Evolutionary conservation across 2,797 vertebrate genomes (phyloP), one percentile per base, ranked within the genome.

Genomic region (Artibeus lituratus): DNA sequence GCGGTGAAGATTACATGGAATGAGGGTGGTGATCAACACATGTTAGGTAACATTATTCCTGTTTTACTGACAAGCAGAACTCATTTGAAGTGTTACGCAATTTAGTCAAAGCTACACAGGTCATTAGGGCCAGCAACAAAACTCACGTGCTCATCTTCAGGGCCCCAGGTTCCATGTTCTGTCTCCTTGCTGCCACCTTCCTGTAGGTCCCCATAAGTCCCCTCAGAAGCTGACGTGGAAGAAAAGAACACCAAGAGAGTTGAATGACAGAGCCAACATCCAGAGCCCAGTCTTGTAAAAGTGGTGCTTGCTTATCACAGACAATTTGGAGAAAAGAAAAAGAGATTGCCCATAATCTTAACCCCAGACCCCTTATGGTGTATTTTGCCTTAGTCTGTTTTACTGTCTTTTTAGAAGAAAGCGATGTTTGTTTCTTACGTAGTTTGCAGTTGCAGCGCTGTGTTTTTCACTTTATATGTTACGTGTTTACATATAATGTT

Each of bases 281-380:
- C 59, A 90, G 73, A 91, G 21, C 35, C 59, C n/a, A 35, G 35
- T 69, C 78, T 96, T 47, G 6, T 42, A 39, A 67, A 90, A 72
- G 11, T n/a, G 42, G 8, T 32, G 7, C 39, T 95, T 87, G 51
- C 19, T 55, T 26, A 72, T 59, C 59, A 72, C 80, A 84, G 77
- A 76, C 26, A n/a, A n/a, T 82, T 81, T 57, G 21, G 86, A 15
- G n/a, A 62, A 85, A 92, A 49, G 32, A 4, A 49, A 44, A 51
- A 65, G 70, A 22, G 49, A 47, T 57, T 29, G 39, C 22, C 18
- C 76, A 10, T 83, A 35, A 37, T 73, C 24, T 86, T 10, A 62
- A 49, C 32, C 51, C 22, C 22, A 78, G 1, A 7, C 21, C 32
- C 18, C 16, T 69, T 37, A 14, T 42, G 44, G 3, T 49, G 4